Percentiles rank a stretch among this genome's conserved stretches.
These are phyloP conservation scores for Xylophagus ater DNA, from an alignment of 2,888 invertebrate species.

Conservation along the genomic window DNA sequence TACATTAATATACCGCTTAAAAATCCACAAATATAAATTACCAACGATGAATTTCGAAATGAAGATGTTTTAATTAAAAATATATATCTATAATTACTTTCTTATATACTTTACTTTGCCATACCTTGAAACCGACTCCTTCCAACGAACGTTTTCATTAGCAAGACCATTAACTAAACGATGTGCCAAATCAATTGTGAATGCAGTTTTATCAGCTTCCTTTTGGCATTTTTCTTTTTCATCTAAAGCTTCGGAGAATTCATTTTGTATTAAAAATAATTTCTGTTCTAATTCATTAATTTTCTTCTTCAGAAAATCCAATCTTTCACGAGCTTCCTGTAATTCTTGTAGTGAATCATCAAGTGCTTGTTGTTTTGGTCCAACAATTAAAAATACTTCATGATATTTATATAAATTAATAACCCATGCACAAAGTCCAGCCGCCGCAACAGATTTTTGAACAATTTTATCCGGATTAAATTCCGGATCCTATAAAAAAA, in stretches of 20 bases:
- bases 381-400: constrained; percentile 83
- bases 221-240: constrained; percentile 84
- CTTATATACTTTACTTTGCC: too few relatives aligned
- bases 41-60: too few relatives aligned
- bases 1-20: too few relatives aligned
- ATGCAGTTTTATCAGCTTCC: constrained; percentile 83
- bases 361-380: constrained; percentile 81
- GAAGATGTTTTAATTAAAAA: too few relatives aligned
- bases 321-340: constrained; percentile 67
- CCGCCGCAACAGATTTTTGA: constrained; percentile 83
- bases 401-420: constrained; percentile 84
- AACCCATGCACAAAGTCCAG: constrained; percentile 90
- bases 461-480: constrained; percentile 78
- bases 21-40: too few relatives aligned
- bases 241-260: constrained; percentile 76
- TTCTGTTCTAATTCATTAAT: constrained; percentile 59
- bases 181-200: constrained; percentile 85
- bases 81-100: too few relatives aligned
- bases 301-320: constrained; percentile 63
- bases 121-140: constrained; percentile 35
- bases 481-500: constrained; percentile 47
- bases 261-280: constrained; percentile 61
- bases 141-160: constrained; percentile 62
- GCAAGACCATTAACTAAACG: constrained; percentile 85
- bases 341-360: constrained; percentile 79